Evolutionary conservation across 1,140 invertebrate species (phyloP).

Genomic region (Drosophila lacertosa): DNA sequence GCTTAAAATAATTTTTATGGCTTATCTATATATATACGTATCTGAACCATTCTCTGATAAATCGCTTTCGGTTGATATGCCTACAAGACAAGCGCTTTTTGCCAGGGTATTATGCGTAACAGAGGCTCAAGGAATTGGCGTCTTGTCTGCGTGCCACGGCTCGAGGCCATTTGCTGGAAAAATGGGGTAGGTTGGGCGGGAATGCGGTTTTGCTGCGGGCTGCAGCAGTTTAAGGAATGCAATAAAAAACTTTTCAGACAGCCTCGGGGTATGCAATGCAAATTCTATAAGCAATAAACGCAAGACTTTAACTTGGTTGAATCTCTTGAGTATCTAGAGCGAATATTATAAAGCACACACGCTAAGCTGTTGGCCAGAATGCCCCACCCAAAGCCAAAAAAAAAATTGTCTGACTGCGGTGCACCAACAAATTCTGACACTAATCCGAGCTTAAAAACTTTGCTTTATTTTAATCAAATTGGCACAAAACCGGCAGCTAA

Average conservation of each 20-base stretch:
- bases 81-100: background rate
- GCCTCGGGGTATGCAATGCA: constrained; percentile 63
- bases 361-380: constrained; percentile 22
- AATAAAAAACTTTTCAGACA: constrained; percentile 81
- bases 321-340: constrained; percentile 22
- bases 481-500: too few species aligned
- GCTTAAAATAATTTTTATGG: too few species aligned
- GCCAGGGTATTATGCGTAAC: constrained; percentile 24
- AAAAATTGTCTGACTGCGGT: constrained; percentile 59
- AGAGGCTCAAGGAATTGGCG: constrained; percentile 15
- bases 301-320: constrained; percentile 40
- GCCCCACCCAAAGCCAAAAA: constrained; percentile 43
- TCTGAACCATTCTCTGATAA: too few species aligned
- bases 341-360: constrained; percentile 54
- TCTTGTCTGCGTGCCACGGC: constrained; percentile 11
- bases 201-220: constrained; percentile 24
- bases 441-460: constrained; percentile 81
- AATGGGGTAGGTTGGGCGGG: background rate
- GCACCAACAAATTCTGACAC: constrained; percentile 60
- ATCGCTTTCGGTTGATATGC: background rate
- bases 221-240: constrained; percentile 69
- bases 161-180: constrained; percentile 25
- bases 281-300: constrained; percentile 60
- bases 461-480: constrained; percentile 81
- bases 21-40: too few species aligned